These are phyloP conservation scores for Thamnaconus septentrionalis DNA, from an alignment of 2,113 vertebrate species.

Conservation along the genomic window DNA sequence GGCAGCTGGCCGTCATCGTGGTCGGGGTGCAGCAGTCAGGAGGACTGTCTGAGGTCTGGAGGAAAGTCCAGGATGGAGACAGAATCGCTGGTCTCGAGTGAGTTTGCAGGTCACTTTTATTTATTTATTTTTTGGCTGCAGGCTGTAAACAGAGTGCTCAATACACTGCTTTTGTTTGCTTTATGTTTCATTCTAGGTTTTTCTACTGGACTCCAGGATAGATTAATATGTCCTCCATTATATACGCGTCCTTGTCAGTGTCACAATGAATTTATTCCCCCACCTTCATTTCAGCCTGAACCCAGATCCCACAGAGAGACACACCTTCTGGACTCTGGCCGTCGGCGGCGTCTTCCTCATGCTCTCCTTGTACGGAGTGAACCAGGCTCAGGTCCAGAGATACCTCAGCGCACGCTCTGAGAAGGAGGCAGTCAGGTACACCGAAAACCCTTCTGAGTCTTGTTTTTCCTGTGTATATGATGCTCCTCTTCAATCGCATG, in stretches of 20 bases:
- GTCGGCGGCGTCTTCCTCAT: constrained; percentile 93
- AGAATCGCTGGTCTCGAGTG: constrained; percentile 84
- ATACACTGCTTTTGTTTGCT: neutral
- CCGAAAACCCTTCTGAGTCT: no score
- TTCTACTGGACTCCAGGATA: no score
- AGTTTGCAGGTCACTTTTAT: constrained; percentile 47
- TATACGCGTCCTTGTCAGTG: no score
- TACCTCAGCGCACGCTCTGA: constrained; percentile 91
- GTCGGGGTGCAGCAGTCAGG: constrained; percentile 83
- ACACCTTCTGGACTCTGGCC: constrained; percentile 92
- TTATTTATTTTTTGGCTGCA: neutral
- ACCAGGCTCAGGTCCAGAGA: constrained; percentile 94
- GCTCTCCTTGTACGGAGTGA: constrained; percentile 91
- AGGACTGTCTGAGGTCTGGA: constrained; percentile 82
- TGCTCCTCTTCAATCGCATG: no score
- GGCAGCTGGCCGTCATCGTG: constrained; percentile 85
- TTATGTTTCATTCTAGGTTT: no score
- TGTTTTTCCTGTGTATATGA: no score
- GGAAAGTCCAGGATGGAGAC: constrained; percentile 71
- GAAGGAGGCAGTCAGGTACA: constrained; percentile 80
- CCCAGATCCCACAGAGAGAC: constrained; percentile 86
- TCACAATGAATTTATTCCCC: neutral
- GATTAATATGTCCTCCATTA: no score
- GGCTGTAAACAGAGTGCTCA: neutral
- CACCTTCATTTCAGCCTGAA: constrained; percentile 75